These are phyloP conservation scores for Brachyptera risi DNA, from an alignment of 2,888 invertebrate genomes.

Conservation along the genomic window DNA sequence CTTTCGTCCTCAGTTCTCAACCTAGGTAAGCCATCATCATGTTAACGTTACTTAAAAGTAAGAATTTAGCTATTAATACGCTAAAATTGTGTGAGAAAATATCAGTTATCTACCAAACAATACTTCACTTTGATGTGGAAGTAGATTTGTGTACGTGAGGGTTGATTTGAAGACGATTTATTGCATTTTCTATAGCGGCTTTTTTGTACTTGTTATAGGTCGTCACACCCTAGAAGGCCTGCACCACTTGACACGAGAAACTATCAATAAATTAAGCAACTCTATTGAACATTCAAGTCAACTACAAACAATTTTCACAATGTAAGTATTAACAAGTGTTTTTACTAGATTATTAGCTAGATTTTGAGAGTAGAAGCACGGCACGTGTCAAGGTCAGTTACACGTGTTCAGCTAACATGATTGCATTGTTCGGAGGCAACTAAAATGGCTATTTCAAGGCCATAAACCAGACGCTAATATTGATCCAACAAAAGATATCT, in stretches of 20 bases:
- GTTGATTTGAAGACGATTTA: background rate
- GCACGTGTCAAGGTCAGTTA: background rate
- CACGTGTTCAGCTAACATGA: no score
- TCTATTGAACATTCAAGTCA: background rate
- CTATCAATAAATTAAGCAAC: constrained; percentile 8
- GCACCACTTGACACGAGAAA: constrained; percentile 4
- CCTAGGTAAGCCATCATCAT: constrained; percentile 18
- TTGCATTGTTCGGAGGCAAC: no score
- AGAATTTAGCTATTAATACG: background rate
- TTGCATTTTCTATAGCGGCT: no score
- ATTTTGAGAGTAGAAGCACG: background rate
- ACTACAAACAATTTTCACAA: background rate
- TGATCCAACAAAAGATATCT: no score
- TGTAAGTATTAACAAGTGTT: background rate
- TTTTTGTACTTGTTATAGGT: background rate
- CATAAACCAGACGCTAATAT: no score
- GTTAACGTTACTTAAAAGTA: constrained; percentile 19
- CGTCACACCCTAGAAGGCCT: constrained; percentile 9
- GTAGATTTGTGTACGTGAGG: background rate
- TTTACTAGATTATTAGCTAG: background rate
- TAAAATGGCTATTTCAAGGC: no score
- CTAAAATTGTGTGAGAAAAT: background rate
- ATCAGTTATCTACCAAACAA: background rate
- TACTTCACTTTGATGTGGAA: background rate
- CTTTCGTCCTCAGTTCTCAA: constrained; percentile 13